Evolutionary conservation across 37 sponge, comb jelly and placozoan genomes (phyloP), one percentile per base, ranked within the genome.

Genomic region (Halichondria panicea): DNA sequence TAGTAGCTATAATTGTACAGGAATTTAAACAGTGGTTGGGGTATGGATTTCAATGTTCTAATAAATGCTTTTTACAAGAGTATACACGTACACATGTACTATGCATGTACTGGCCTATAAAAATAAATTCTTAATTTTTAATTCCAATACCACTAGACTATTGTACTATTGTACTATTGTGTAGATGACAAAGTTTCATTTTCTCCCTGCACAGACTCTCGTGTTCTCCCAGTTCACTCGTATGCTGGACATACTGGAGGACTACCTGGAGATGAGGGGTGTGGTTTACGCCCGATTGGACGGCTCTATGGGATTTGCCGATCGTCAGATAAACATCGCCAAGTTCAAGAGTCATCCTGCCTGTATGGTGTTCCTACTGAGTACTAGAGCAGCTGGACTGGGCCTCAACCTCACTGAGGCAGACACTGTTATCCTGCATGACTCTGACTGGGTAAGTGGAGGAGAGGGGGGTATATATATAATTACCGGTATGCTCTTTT

Each of bases 351-450:
- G 67, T 7, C 81, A 81, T 25, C 82, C 84, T 12, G 84, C 84
- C 46, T 74, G 68, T 52, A 55, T 64, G 25, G 70, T 92, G 22
- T 96, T 96, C 81, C 89, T 95, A 38, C 77, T 91, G 22, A 91
- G 89, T 36, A 95, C 96, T 12, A 68, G 96, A 36, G 96, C 96
- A 66, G 96, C 92, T 21, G 92, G 96, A 0, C 89, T 95, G 50
- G 96, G 96, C 18, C 44, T 81, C 43, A 81, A 73, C 25, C 65
- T 81, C 54, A 65, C 74, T 13, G 63, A 52, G 28, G 96, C 96
- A 50, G 92, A 95, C 43, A 91, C 92, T 74, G 96, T 95, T 52
- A 91, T 95, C 68, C 82, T 95, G 8, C 91, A 80, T 42, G 96
- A 95, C 63, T 91, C 92, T 40, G 96, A 96, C 71, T 96, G 96